These are phyloP conservation scores for Osmerus mordax DNA, from an alignment of 2,113 vertebrate genomes.

Conservation along the genomic window DNA sequence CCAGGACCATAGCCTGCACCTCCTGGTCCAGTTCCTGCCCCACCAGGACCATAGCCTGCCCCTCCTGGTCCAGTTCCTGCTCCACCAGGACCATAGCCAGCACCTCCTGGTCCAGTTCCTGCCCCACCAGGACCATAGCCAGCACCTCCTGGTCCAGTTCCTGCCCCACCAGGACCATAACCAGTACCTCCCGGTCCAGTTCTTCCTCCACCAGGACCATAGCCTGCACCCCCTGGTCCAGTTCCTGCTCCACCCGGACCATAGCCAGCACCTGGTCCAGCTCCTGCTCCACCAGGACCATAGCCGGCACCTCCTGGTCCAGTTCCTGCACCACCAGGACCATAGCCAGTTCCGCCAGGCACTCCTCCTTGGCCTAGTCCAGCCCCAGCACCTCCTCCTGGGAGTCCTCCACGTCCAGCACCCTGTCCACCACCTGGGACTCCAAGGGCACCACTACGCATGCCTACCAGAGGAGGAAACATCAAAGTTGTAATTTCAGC, in stretches of 20 bases:
- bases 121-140: background rate
- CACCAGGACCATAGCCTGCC: conserved; percentile 13
- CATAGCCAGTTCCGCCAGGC: background rate
- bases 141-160: background rate
- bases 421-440: conserved; percentile 25
- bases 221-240: background rate
- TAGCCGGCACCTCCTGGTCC: conserved; percentile 3
- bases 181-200: conserved; percentile 4
- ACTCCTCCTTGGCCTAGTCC: conserved; percentile 22
- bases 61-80: conserved; percentile 14
- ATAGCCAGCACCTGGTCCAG: conserved; percentile 34
- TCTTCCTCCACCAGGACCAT: conserved; percentile 3
- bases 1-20: no score
- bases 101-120: background rate
- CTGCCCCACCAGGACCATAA: conserved; percentile 6
- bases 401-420: conserved; percentile 36
- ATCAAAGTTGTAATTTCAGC: no score
- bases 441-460: conserved; percentile 54
- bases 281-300: conserved; percentile 13
- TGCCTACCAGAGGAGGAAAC: conserved; percentile 32
- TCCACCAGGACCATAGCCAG: background rate
- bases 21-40: background rate
- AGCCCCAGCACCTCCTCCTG: conserved; percentile 28
- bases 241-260: background rate
- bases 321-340: background rate